A percentile compares a stretch with the other conserved stretches of the same genome.
Conservation (phyloP, 2,113 vertebrate genomes). For the Psittacara wagleri region DNA sequence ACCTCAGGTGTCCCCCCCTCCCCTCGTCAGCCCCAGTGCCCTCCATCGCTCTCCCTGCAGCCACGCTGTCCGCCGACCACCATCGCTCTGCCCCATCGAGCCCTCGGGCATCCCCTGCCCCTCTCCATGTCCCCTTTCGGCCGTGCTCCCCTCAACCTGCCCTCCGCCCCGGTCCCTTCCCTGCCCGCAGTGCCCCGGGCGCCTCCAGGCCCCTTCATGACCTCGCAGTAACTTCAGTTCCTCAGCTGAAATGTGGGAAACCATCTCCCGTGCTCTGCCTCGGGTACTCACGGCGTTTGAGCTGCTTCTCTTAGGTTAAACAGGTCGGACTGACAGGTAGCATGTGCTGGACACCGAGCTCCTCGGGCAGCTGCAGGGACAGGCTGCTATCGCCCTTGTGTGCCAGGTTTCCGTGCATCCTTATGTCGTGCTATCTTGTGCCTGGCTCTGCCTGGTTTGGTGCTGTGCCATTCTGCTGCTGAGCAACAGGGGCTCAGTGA, state of each 20-base stretch:
- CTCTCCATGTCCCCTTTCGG: neutral
- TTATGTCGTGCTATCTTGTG: neutral
- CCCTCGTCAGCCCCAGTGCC: neutral
- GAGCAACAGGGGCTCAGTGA: neutral
- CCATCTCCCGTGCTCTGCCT: neutral
- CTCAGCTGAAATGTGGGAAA: fast-evolving
- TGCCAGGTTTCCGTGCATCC: neutral
- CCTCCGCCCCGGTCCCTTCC: neutral
- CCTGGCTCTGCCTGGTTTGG: neutral
- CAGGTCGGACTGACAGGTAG: neutral
- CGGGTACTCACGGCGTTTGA: fast-evolving
- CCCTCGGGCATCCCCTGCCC: neutral
- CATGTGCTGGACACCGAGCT: fast-evolving
- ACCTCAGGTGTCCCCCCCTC: neutral
- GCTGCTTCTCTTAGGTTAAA: neutral
- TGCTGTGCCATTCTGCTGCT: neutral
- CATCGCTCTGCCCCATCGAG: neutral
- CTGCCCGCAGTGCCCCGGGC: neutral
- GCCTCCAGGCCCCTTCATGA: neutral
- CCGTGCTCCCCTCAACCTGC: neutral
- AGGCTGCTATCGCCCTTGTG: fast-evolving
- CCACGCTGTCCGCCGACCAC: neutral
- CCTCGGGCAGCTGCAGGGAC: neutral
- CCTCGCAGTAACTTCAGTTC: neutral
- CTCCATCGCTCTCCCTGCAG: too few relatives aligned